phyloP scores from a whole-genome alignment of 2,888 invertebrate species.

The Anagyrus pseudococci region DNA sequence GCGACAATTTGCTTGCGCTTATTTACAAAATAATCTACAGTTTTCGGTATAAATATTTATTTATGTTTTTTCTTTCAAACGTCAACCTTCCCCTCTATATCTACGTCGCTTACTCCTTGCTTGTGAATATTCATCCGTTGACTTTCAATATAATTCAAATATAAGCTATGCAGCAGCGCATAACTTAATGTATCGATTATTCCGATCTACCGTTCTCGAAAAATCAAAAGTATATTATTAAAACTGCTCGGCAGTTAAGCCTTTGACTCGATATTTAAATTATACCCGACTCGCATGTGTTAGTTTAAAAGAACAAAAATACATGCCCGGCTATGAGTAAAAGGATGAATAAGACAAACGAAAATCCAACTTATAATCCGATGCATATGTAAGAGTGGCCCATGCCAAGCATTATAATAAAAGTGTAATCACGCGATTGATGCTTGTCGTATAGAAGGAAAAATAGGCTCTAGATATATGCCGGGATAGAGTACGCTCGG shows the following conservation, averaged over 20 bases:
- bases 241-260: conserved; percentile 20
- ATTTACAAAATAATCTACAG: not conserved
- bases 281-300: too few relatives aligned
- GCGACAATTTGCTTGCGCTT: not conserved
- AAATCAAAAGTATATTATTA: conserved; percentile 16
- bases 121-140: conserved; percentile 14
- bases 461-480: conserved; percentile 24
- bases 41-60: not conserved
- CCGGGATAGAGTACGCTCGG: conserved; percentile 30
- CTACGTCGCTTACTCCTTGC: too few relatives aligned
- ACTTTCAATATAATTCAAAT: not conserved
- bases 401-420: conserved; percentile 41
- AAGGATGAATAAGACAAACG: not conserved
- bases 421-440: conserved; percentile 49
- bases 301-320: too few relatives aligned
- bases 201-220: conserved; percentile 12
- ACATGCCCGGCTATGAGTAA: not conserved
- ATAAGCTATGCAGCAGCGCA: conserved; percentile 17
- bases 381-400: conserved; percentile 24
- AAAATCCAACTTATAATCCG: conserved; percentile 41
- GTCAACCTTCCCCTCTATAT: not conserved
- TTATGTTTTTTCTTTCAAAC: not conserved
- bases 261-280: too few relatives aligned
- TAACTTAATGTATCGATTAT: conserved; percentile 22
- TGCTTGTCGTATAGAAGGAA: conserved; percentile 38